Conservation (phyloP, 2,888 invertebrate species). For the Coleophora deauratella region DNA sequence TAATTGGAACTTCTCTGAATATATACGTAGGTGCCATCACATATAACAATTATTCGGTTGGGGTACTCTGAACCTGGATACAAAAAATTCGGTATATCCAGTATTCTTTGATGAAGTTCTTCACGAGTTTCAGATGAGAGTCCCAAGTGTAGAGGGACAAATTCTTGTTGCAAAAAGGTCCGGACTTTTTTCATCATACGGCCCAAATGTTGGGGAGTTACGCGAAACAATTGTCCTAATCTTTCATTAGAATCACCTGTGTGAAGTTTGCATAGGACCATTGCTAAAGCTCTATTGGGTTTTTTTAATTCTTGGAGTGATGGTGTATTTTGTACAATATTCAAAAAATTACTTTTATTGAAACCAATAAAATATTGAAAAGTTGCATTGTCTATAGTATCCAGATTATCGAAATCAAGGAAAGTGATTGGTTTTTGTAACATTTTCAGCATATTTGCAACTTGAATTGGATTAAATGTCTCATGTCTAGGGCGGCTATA, state of each 20-base stretch:
- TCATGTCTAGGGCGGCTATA: not conserved
- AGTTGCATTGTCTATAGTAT: not conserved
- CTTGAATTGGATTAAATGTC: not conserved
- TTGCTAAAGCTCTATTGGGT: constrained; percentile 1
- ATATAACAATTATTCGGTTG: not conserved
- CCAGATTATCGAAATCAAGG: no score
- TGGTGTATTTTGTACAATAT: not conserved
- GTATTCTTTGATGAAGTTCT: not conserved
- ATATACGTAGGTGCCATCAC: constrained; percentile 5
- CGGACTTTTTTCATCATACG: not conserved
- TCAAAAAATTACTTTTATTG: not conserved
- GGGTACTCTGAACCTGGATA: constrained; percentile 1
- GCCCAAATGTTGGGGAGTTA: not conserved
- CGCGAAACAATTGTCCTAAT: not conserved
- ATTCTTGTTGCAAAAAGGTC: no score
- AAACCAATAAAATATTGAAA: constrained; percentile 1
- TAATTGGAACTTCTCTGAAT: constrained; percentile 5
- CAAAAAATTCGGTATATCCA: not conserved
- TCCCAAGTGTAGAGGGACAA: no score
- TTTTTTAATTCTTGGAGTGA: not conserved
- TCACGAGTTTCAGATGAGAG: not conserved
- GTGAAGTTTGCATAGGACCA: not conserved
- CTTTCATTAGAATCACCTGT: constrained; percentile 2
- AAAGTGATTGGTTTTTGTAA: not conserved
- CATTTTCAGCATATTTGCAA: not conserved